Base-by-base conservation (phyloP, 1,140 invertebrate genomes). In the Hyles vespertilio region DNA sequence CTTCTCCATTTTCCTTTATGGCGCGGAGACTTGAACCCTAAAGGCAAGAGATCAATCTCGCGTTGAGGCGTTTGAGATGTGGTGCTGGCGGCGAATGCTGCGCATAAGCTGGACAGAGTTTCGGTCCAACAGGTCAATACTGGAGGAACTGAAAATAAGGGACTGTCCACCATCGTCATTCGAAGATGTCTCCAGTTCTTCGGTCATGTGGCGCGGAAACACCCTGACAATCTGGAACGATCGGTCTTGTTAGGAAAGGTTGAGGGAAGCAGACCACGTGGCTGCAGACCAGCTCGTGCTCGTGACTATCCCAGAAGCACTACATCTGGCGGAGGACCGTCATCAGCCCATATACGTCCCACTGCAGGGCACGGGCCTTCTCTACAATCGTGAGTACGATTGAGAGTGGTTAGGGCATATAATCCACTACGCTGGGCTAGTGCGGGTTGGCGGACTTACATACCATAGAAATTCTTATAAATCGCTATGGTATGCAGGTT, bases 51-150 rank as follows among this genome's bases (percentile, higher is more conserved):
- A 64, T 22, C 49, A 61, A 7, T 43, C 52, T 32, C 63, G 56
- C 11, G 65, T 77, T 44, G 58, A 70, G 45, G 68, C 67, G 34
- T 70, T 77, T 43, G 72, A 72, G 11, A 70, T 69, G 68, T 73
- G 69, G 65, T 69, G 59, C 45, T 74, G 61, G 51, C 49, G 65
- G 55, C 60, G 50, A 50, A 74, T 77, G 22, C 22, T 22, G 61
- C 36, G 45, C 3, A 69, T 69, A 22, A 49, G 53, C 5, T 65
- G 54, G 58, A 63, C 63, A n/a, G 44, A 71, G 43, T 9, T 69
- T 68, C 4, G 73, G 11, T 53, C 59, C 12, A 60, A 64, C 32
- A 47, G 32, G 0, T 65, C 53, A 5, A 63, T 63, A 12, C 22
- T 57, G 7, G 9, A 36, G 2, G 9, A 59, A 32, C 55, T 67